Conservation (phyloP, 2,888 invertebrate species). For the Hypomecis atomaria region DNA sequence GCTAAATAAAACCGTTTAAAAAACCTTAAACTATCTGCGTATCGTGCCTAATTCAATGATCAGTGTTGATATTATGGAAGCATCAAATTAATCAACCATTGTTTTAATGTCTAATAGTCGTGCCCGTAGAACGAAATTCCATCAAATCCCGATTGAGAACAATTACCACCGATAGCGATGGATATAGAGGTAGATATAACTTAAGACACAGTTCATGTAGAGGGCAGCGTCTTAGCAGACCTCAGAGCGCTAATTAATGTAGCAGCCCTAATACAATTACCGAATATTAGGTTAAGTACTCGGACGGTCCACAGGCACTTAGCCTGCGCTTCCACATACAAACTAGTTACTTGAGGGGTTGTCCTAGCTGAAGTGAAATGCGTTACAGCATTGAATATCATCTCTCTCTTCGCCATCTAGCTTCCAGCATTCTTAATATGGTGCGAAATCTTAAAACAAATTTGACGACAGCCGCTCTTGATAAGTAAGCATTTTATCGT, state of each 20-base stretch:
- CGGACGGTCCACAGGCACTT: constrained; percentile 71
- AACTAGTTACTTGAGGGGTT: constrained; percentile 62
- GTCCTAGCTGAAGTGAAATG: not conserved
- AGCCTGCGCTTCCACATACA: constrained; percentile 67
- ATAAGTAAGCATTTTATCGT: not conserved
- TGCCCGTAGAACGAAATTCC: not conserved
- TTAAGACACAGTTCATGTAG: constrained; percentile 52
- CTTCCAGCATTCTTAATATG: too few species aligned
- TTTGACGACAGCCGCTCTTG: too few species aligned
- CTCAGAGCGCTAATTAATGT: constrained; percentile 76
- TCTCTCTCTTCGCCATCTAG: too few species aligned
- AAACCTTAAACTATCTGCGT: too few species aligned
- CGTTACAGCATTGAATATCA: not conserved
- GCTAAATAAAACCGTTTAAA: too few species aligned
- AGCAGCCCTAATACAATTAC: constrained; percentile 77
- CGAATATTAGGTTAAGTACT: constrained; percentile 82
- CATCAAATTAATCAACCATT: too few species aligned
- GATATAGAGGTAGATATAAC: constrained; percentile 35
- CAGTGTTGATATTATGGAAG: too few species aligned
- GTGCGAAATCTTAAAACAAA: too few species aligned
- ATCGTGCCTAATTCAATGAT: too few species aligned
- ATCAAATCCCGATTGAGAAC: not conserved
- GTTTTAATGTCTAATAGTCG: too few species aligned
- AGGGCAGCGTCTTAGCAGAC: constrained; percentile 63
- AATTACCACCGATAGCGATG: not conserved